Conservation (phyloP, 2,113 vertebrate species). For the Polyodon spathula region DNA sequence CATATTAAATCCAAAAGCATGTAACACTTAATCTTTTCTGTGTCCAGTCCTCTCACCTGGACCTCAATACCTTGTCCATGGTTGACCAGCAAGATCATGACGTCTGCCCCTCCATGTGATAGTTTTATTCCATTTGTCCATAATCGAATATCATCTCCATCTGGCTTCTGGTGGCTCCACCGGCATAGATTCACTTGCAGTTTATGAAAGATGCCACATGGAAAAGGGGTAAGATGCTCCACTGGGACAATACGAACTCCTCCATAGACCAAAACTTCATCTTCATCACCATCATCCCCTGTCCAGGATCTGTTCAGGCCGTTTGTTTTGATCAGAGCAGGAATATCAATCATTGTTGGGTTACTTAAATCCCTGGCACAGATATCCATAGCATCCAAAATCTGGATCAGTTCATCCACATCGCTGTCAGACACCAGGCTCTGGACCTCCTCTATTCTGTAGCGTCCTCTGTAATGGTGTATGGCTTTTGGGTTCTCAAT, state of each 20-base stretch:
- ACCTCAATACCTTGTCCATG: constrained; percentile 95
- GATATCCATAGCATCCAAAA: constrained; percentile 94
- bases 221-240: constrained; percentile 88
- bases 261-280: constrained; percentile 73
- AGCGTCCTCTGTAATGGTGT: constrained; percentile 93
- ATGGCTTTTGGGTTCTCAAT: constrained; percentile 89
- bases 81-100: constrained; percentile 87
- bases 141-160: constrained; percentile 81
- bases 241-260: constrained; percentile 85
- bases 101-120: constrained; percentile 71
- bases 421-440: constrained; percentile 82
- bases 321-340: constrained; percentile 88
- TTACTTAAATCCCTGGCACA: constrained; percentile 83
- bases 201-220: constrained; percentile 94
- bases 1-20: constrained; percentile 84
- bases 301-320: constrained; percentile 89
- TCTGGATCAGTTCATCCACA: constrained; percentile 87
- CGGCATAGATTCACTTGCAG: constrained; percentile 93
- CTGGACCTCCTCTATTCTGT: constrained; percentile 87
- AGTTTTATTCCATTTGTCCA: constrained; percentile 88
- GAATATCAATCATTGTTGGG: constrained; percentile 89
- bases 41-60: constrained; percentile 78
- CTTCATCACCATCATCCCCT: constrained; percentile 82
- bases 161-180: constrained; percentile 84
- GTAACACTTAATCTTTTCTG: constrained; percentile 79